Percentiles rank a stretch among this genome's conserved stretches.
Conservation (phyloP, 2,797 vertebrate genomes). For the Spinus pinus region DNA sequence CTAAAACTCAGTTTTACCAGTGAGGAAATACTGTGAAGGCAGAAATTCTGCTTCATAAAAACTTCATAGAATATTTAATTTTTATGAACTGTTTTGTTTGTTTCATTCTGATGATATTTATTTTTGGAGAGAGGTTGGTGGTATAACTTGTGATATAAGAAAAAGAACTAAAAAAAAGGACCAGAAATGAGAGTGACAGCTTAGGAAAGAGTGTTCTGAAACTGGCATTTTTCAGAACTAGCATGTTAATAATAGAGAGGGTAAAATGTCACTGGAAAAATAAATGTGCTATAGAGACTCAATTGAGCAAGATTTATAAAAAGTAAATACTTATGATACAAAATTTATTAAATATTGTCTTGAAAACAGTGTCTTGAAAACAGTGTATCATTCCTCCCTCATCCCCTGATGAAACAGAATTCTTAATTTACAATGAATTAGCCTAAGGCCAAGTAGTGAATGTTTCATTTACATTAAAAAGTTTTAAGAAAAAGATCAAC, state of each 20-base stretch:
- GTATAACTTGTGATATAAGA: neutral
- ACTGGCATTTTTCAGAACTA: neutral
- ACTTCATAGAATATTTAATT: neutral
- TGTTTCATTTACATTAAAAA: slow-evolving; percentile 28
- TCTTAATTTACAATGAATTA: neutral
- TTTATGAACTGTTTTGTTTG: neutral
- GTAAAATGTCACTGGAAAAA: neutral
- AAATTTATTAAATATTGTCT: neutral
- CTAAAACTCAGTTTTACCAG: neutral
- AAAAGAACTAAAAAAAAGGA: neutral
- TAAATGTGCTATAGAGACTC: neutral
- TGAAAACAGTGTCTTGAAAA: neutral
- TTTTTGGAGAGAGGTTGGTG: neutral
- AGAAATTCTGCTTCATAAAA: neutral
- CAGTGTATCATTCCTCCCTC: neutral
- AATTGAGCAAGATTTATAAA: neutral
- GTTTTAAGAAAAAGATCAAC: neutral
- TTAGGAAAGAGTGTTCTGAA: neutral
- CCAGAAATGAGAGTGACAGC: neutral
- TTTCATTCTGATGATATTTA: rapidly evolving
- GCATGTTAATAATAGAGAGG: neutral
- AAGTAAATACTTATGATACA: neutral
- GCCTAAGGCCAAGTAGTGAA: neutral
- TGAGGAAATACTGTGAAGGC: neutral
- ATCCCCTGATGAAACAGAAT: neutral